Evolutionary conservation across 2,797 vertebrate genomes (phyloP), one percentile per base, ranked within the genome.

Genomic region (Cyclura pinguis): DNA sequence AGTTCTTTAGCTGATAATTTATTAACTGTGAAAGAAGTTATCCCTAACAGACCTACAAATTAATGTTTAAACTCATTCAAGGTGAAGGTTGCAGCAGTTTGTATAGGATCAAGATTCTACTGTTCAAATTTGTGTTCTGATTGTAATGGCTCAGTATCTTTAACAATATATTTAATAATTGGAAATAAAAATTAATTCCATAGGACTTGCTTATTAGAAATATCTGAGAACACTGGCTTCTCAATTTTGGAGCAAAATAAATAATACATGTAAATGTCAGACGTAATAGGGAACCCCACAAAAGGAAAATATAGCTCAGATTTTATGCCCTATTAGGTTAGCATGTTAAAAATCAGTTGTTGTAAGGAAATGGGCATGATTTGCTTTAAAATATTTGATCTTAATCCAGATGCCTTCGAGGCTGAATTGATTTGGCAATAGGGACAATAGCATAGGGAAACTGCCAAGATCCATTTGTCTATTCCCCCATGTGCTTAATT

Each of bases 301-400:
- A 78, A 29, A 82, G 87, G 86, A 85, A 62, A 88, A 0, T 62
- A 92, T 92, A 91, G 94, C 89, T 94, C 57, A 86, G 55, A 93
- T 96, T 91, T 91, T 94, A 88, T 92, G 90, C 86, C 92, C 85
- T 92, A 74, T 94, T 89, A 95, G 88, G n/a, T 85, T 93, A 92
- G 87, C 72, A 92, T 4, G 80, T 85, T 85, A 64, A 94, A 95
- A 94, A 95, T 94, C 92, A 91, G 77, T 92, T 92, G 64, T 76
- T 88, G 67, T 0, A 0, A 89, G 57, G 86, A 94, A 95, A 93
- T 27, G 10, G 89, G 89, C 50, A 93, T 86, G 88, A 92, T 93
- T 91, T 94, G 67, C 87, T 96, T 69, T 85, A 89, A 94, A 93
- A 90, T 91, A 95, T 92, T 94, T 95, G 93, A 94, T 92, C 91